Evolutionary conservation across 2,888 invertebrate genomes (phyloP).

Genomic region (Pachydiplax longipennis): DNA sequence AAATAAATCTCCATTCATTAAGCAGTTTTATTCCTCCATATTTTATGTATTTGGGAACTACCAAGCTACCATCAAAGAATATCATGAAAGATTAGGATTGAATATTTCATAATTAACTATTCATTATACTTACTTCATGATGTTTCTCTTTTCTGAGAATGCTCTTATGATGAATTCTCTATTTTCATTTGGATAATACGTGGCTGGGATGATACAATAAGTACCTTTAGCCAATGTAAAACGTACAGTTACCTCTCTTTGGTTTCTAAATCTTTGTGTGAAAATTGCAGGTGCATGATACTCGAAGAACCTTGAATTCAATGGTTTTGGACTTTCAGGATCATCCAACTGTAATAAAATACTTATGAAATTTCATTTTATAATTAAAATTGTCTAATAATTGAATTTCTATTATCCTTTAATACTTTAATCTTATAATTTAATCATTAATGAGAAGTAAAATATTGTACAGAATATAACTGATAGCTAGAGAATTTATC

Average conservation of each 20-base stretch:
- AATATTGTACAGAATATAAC: no score
- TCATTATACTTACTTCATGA: background rate
- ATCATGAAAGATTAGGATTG: no score
- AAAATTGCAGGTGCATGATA: background rate
- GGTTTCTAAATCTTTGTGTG: background rate
- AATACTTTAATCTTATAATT: no score
- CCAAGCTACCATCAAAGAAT: no score
- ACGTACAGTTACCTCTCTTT: background rate
- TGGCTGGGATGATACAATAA: constrained; percentile 26
- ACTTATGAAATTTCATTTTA: background rate
- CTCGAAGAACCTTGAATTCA: background rate
- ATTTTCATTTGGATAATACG: background rate
- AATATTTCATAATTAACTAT: background rate
- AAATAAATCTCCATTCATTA: no score
- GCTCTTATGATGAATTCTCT: constrained; percentile 20
- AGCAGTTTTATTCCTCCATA: no score
- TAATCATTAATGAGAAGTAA: no score
- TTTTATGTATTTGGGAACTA: no score
- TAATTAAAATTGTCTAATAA: background rate
- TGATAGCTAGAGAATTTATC: no score
- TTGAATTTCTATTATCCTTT: no score
- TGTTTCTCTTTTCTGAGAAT: constrained; percentile 19
- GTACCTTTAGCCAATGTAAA: constrained; percentile 3
- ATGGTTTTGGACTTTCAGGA: background rate
- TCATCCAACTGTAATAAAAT: background rate